Conservation (phyloP, 1,140 invertebrate species). For the Episyrphus balteatus region DNA sequence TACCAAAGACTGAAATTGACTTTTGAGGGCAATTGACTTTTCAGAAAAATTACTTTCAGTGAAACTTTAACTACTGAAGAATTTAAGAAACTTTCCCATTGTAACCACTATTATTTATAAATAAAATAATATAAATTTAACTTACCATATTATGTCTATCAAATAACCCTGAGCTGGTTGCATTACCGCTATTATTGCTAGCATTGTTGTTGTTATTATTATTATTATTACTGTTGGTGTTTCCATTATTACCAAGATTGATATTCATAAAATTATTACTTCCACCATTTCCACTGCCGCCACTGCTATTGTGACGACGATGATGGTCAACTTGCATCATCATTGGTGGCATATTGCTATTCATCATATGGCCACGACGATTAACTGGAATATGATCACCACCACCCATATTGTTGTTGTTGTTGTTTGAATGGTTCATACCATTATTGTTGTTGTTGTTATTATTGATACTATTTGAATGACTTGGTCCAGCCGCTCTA, state of each 20-base stretch:
- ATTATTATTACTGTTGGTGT: background rate
- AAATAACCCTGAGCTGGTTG: slow-evolving; percentile 11
- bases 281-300: background rate
- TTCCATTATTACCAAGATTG: background rate
- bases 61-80: too few species aligned
- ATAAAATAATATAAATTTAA: background rate
- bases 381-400: background rate
- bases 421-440: background rate
- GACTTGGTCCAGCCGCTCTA: background rate
- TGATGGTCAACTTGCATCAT: slow-evolving; percentile 3
- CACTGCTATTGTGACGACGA: slow-evolving; percentile 3
- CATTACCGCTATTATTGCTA: slow-evolving; percentile 7
- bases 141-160: slow-evolving; percentile 11
- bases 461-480: background rate
- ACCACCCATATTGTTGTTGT: background rate
- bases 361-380: background rate
- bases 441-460: background rate
- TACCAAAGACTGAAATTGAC: too few species aligned
- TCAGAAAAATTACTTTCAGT: too few species aligned
- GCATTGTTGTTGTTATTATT: background rate
- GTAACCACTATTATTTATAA: background rate
- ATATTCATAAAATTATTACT: background rate
- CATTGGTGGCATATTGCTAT: background rate
- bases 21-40: too few species aligned
- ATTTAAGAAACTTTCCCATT: too few species aligned